Evolutionary conservation across 2,113 vertebrate species (phyloP).

Genomic region (Nycticebus coucang): DNA sequence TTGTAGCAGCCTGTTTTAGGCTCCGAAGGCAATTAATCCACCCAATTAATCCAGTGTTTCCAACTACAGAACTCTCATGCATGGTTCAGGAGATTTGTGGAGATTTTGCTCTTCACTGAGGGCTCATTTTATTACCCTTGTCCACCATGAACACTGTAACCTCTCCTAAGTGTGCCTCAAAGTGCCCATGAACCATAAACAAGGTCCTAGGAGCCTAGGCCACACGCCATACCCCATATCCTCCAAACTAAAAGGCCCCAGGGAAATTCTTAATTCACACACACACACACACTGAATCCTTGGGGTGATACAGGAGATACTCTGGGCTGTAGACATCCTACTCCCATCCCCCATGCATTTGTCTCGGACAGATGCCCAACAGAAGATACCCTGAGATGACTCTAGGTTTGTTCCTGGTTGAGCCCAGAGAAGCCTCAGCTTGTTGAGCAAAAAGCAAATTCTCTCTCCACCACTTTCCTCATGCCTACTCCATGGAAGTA

Average conservation of each 20-base stretch:
- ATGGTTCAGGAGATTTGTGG: constrained; percentile 72
- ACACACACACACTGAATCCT: background rate
- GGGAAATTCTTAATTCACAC: background rate
- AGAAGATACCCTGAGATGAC: background rate
- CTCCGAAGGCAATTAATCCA: constrained; percentile 77
- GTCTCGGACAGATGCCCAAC: background rate
- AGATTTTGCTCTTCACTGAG: constrained; percentile 62
- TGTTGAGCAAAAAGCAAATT: background rate
- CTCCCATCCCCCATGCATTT: background rate
- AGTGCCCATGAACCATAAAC: background rate
- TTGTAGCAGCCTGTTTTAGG: constrained; percentile 59
- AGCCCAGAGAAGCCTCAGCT: background rate
- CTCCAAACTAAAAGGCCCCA: background rate
- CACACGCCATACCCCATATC: background rate
- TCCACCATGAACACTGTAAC: constrained; percentile 18
- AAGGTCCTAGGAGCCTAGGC: background rate
- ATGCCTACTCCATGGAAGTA: background rate
- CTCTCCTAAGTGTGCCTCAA: background rate
- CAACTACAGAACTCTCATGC: constrained; percentile 79
- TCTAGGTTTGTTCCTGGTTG: background rate
- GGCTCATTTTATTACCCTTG: constrained; percentile 53
- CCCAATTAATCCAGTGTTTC: constrained; percentile 81
- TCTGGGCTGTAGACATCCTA: background rate
- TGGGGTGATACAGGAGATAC: background rate
- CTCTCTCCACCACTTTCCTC: background rate